A percentile compares a stretch with the other conserved stretches of the same genome.
Evolutionary conservation across 2,113 vertebrate genomes (phyloP).

Genomic region (Lucifuga dentata): DNA sequence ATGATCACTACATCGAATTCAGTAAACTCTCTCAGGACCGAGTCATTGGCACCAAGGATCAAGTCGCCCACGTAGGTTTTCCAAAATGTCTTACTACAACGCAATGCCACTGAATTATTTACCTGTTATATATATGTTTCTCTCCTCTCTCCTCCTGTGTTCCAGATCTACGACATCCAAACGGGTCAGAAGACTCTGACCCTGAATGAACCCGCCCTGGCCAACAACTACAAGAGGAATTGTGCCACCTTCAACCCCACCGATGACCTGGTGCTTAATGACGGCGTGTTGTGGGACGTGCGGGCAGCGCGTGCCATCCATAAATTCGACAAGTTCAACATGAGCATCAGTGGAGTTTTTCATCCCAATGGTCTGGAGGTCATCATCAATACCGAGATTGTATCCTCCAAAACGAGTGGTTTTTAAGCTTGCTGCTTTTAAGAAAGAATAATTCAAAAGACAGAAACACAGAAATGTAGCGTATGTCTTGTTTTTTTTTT

Average conservation of each 20-base stretch:
- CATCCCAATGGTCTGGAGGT: constrained; percentile 96
- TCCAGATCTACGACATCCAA: constrained; percentile 98
- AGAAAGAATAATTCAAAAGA: no score
- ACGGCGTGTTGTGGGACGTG: constrained; percentile 97
- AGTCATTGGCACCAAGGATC: constrained; percentile 96
- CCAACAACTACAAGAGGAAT: constrained; percentile 99
- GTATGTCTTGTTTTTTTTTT: no score
- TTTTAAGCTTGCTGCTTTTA: no score
- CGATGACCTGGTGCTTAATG: constrained; percentile 98
- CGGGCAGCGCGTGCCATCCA: constrained; percentile 92
- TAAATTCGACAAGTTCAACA: constrained; percentile 99
- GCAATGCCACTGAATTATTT: background rate
- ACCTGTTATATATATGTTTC: background rate
- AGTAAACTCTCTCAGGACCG: constrained; percentile 97
- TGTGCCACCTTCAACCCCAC: constrained; percentile 96
- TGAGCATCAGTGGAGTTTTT: constrained; percentile 98
- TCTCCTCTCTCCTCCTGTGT: constrained; percentile 68
- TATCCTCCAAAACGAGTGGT: constrained; percentile 85
- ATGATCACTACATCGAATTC: constrained; percentile 98
- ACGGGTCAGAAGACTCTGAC: constrained; percentile 95
- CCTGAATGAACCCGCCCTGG: constrained; percentile 92
- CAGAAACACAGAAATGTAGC: no score
- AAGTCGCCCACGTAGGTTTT: constrained; percentile 92
- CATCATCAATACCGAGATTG: constrained; percentile 97
- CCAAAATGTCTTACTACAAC: rapidly evolving